Conservation (phyloP, 1,140 invertebrate species). For the Varroa destructor region DNA sequence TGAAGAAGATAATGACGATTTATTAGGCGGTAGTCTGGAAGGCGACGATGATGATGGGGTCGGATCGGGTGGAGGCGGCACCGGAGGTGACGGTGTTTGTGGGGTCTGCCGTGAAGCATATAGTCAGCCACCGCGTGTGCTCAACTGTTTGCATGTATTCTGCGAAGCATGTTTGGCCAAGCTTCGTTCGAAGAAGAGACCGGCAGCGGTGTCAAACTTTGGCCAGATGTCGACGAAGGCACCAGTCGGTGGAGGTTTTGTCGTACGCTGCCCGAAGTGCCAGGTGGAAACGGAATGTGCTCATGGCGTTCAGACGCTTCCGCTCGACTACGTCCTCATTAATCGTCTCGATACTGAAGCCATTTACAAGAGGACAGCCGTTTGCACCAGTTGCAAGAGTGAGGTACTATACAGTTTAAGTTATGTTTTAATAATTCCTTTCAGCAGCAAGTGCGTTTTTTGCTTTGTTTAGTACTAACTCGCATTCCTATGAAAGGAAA, state of each 20-base stretch:
- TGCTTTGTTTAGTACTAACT: too few species aligned
- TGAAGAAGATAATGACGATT: background rate
- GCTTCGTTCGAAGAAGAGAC: conserved; percentile 49
- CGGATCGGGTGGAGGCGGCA: too few species aligned
- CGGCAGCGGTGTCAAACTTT: too few species aligned
- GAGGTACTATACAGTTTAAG: background rate
- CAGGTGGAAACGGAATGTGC: conserved; percentile 57
- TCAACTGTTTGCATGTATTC: conserved; percentile 82
- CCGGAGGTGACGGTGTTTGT: conserved; percentile 1
- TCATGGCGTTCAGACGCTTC: conserved; percentile 56
- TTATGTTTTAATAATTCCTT: too few species aligned
- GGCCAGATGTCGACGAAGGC: too few species aligned
- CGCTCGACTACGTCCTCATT: conserved; percentile 64
- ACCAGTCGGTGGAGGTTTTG: background rate
- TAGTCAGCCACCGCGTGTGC: conserved; percentile 55
- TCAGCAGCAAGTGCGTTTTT: too few species aligned
- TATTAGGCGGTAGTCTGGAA: background rate
- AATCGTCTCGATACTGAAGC: conserved; percentile 71
- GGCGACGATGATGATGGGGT: background rate
- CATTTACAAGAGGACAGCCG: conserved; percentile 56
- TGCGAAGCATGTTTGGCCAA: conserved; percentile 75
- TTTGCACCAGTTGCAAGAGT: conserved; percentile 73
- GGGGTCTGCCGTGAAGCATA: background rate
- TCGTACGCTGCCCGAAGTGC: conserved; percentile 56
- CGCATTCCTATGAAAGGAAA: too few species aligned